Evolutionary conservation across 2,888 invertebrate genomes (phyloP).

Genomic region (Phania funesta): DNA sequence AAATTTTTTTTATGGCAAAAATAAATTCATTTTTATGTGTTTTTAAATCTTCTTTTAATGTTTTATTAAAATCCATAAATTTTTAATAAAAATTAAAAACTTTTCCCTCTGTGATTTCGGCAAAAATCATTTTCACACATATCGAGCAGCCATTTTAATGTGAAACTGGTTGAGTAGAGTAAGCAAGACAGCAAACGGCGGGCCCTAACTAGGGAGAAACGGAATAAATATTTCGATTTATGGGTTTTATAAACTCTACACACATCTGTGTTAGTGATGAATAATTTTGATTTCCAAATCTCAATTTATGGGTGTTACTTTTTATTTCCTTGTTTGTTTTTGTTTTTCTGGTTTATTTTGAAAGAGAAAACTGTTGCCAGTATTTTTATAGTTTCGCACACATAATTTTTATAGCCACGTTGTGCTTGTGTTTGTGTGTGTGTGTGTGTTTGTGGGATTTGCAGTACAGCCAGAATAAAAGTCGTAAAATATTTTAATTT

Average conservation of each 20-base stretch:
- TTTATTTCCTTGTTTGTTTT: slow-evolving; percentile 27
- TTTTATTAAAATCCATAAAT: slow-evolving; percentile 48
- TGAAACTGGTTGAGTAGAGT: neutral
- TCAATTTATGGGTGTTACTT: slow-evolving; percentile 59
- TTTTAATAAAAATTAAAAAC: slow-evolving; percentile 41
- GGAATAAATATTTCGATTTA: slow-evolving; percentile 43
- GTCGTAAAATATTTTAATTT: slow-evolving; percentile 44
- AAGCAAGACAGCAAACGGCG: neutral
- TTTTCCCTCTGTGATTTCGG: neutral
- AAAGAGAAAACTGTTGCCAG: slow-evolving; percentile 33
- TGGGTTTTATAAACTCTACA: slow-evolving; percentile 36
- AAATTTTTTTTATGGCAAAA: slow-evolving; percentile 21
- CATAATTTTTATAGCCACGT: slow-evolving; percentile 23
- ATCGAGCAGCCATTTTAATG: neutral
- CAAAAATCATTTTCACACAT: slow-evolving; percentile 29
- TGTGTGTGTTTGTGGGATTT: too few relatives aligned
- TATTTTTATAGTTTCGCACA: slow-evolving; percentile 54
- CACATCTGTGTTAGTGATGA: slow-evolving; percentile 57
- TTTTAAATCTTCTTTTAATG: slow-evolving; percentile 51
- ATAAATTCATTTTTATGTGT: slow-evolving; percentile 49
- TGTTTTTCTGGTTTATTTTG: slow-evolving; percentile 24
- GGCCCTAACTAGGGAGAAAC: too few relatives aligned
- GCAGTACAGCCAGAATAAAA: slow-evolving; percentile 23
- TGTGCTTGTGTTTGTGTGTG: slow-evolving; percentile 1
- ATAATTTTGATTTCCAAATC: slow-evolving; percentile 61